phyloP scores from a whole-genome alignment of 2,113 vertebrate genomes.

The Upupa epops region DNA sequence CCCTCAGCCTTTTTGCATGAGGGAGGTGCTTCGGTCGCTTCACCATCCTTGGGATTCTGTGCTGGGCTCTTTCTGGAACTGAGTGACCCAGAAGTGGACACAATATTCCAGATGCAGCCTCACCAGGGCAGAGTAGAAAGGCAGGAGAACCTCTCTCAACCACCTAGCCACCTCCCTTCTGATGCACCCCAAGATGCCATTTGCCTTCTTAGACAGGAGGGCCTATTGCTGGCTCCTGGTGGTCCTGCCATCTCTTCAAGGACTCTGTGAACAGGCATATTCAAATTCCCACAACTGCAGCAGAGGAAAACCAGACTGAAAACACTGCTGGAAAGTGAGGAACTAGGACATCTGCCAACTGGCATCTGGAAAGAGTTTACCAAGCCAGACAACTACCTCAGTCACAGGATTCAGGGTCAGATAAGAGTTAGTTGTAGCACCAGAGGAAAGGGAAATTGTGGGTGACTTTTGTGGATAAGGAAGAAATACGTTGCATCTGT shows the following conservation, averaged over 20 bases:
- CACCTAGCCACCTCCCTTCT: too few relatives aligned
- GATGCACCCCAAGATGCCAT: too few relatives aligned
- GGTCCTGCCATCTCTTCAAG: background rate
- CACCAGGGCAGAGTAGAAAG: too few relatives aligned
- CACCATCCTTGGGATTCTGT: too few relatives aligned
- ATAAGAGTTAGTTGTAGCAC: background rate
- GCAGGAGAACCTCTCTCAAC: too few relatives aligned
- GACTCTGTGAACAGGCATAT: background rate
- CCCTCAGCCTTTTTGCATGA: too few relatives aligned
- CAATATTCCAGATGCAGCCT: too few relatives aligned
- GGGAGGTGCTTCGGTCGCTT: too few relatives aligned
- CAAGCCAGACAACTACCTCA: background rate
- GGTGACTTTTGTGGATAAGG: background rate
- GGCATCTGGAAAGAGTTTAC: background rate
- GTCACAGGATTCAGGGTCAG: background rate
- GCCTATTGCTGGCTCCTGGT: too few relatives aligned
- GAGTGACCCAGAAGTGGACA: too few relatives aligned
- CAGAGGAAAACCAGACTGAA: background rate
- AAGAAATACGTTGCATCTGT: background rate
- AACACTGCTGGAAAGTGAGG: background rate
- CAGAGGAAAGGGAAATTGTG: background rate
- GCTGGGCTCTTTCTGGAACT: too few relatives aligned
- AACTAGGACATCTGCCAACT: background rate
- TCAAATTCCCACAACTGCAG: background rate
- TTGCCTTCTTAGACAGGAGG: too few relatives aligned